A percentile compares a stretch with the other conserved stretches of the same genome.
Evolutionary conservation across 1,140 invertebrate species (phyloP).

Genomic region (Drosophila quadrilineata): DNA sequence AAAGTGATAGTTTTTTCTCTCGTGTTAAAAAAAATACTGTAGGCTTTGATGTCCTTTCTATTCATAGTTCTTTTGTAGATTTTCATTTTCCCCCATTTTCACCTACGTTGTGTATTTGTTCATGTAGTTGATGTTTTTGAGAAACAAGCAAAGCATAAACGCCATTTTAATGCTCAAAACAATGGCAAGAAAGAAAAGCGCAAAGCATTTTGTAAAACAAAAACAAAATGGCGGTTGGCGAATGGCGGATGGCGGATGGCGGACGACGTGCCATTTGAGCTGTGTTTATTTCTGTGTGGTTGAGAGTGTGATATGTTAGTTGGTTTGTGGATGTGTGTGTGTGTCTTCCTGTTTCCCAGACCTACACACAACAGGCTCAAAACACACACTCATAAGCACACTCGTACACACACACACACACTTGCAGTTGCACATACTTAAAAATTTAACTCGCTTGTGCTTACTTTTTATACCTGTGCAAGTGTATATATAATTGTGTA

Average conservation of each 20-base stretch:
- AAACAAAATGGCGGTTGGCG: too few relatives aligned
- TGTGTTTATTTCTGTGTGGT: slow-evolving; percentile 12
- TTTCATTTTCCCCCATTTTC: slow-evolving; percentile 9
- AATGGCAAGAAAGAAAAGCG: slow-evolving; percentile 19
- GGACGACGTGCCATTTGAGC: slow-evolving; percentile 37
- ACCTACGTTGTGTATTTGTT: slow-evolving; percentile 14
- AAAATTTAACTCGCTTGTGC: slow-evolving; percentile 59
- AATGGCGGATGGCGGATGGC: too few relatives aligned
- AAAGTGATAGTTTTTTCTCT: too few relatives aligned
- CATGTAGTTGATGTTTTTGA: slow-evolving; percentile 1
- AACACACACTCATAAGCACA: not conserved
- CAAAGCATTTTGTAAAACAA: slow-evolving; percentile 28
- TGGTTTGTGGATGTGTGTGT: slow-evolving; percentile 17
- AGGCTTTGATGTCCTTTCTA: not conserved
- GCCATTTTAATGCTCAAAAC: slow-evolving; percentile 25
- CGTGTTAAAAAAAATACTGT: too few relatives aligned
- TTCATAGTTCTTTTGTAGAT: slow-evolving; percentile 1
- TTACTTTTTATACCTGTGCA: slow-evolving; percentile 42
- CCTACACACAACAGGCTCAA: slow-evolving; percentile 15
- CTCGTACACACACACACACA: slow-evolving; percentile 1
- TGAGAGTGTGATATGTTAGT: not conserved
- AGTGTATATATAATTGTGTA: too few relatives aligned
- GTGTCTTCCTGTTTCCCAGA: slow-evolving; percentile 60
- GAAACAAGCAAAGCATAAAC: slow-evolving; percentile 36
- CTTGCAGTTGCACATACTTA: slow-evolving; percentile 39